Evolutionary conservation across 1,140 invertebrate genomes (phyloP), one percentile per base, ranked within the genome.

Genomic region (Oscheius sp.): DNA sequence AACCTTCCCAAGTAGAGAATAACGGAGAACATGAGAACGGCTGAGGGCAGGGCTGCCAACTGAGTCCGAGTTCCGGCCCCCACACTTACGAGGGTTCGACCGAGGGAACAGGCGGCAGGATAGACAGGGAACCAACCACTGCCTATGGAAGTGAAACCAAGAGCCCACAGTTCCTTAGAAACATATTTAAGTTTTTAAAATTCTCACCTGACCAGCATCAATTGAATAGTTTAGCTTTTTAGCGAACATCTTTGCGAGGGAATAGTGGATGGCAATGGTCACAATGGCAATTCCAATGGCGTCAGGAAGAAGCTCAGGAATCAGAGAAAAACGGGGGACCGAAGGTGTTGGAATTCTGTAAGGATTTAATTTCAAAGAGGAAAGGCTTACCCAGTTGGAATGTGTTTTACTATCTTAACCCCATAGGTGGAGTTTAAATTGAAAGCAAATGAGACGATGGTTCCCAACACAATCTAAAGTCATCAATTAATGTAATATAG

Each of bases 231-330:
- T 82, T 65, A 85, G 81, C 59, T 84, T 84, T 74, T 87, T 87
- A 26, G 85, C 86, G 69, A 86, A 86, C 63, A 87, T 84, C 79
- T 87, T 87, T 4, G 86, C 85, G 79, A 87, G 81, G 18, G 87
- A 87, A 69, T 87, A 85, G 49, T 86, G 85, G 64, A 87, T 86
- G 3, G 86, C 86, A 3, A 87, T 82, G 0, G 86, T 82, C 34
- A 89, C 83, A 32, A 89, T 84, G 20, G 87, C 83, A 26, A 89
- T 85, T 29, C 85, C 85, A 61, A 88, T 79, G 15, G 84, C 83
- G 71, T 86, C 79, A 0, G 66, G 52, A 55, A 86, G 23, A 7
- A 87, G 55, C 28, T 64, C 1, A 1, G 77, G 65, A 7, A 86
- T 46, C 7, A 87, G 26, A 42, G 75, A 38, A 10, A 85, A 59